phyloP scores from a whole-genome alignment of 2,113 vertebrate genomes.

The Epinephelus lanceolatus region DNA sequence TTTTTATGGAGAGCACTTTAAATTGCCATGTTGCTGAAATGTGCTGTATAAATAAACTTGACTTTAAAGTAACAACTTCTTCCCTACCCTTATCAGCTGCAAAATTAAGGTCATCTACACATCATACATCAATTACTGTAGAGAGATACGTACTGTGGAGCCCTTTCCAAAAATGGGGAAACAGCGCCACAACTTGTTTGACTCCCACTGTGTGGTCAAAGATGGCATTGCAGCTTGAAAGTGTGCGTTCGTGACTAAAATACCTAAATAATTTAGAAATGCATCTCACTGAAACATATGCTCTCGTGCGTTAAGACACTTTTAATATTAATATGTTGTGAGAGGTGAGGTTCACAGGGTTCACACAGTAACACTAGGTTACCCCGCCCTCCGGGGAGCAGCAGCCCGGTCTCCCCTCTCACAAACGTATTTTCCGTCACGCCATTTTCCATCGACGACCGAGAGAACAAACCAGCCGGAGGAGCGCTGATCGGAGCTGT shows the following conservation, averaged over 20 bases:
- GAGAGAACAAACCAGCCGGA: neutral
- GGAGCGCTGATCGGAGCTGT: neutral
- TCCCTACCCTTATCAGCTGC: too few species aligned
- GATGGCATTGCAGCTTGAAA: neutral
- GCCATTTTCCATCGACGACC: conserved; percentile 75
- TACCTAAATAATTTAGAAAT: neutral
- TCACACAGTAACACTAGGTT: neutral
- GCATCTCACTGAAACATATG: accelerated
- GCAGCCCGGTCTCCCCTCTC: neutral
- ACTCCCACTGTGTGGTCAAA: neutral
- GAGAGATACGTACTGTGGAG: too few species aligned
- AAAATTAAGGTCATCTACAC: too few species aligned
- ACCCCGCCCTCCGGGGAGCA: conserved; percentile 45
- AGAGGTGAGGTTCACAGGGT: neutral
- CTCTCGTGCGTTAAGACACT: neutral
- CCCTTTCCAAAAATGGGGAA: neutral
- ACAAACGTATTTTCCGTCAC: conserved; percentile 35
- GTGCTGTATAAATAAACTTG: too few species aligned
- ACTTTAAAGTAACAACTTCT: too few species aligned
- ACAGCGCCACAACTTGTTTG: conserved; percentile 19
- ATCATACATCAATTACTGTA: too few species aligned
- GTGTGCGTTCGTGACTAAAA: neutral
- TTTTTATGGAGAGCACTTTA: too few species aligned
- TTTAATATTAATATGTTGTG: too few species aligned
- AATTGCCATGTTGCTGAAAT: too few species aligned